phyloP scores from a whole-genome alignment of 2,797 vertebrate genomes.

The Tragopan temminckii region DNA sequence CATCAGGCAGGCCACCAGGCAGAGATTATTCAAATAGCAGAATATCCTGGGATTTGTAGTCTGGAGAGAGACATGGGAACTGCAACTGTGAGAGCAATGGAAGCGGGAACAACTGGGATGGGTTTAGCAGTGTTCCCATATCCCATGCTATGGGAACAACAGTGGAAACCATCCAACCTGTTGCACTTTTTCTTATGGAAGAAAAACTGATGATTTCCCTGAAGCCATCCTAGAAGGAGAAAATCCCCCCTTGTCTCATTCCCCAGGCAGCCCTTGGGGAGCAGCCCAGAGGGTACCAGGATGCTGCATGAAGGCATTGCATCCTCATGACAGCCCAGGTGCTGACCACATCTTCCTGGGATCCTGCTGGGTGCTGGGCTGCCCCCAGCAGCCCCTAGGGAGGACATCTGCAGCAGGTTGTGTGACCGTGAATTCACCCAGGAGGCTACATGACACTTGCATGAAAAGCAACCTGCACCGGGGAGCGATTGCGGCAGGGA shows the following conservation, averaged over 20 bases:
- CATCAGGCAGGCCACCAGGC: neutral
- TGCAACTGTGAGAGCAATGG: neutral
- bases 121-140: neutral
- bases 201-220: neutral
- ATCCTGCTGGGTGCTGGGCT: neutral
- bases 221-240: neutral
- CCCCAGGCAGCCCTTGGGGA: neutral
- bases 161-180: neutral
- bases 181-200: fast-evolving
- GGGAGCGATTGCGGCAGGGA: neutral
- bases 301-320: fast-evolving
- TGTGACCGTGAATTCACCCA: neutral
- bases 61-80: neutral
- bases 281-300: fast-evolving
- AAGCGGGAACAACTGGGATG: fast-evolving
- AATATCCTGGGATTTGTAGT: neutral
- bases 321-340: neutral
- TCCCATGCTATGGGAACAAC: fast-evolving
- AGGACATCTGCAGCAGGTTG: neutral
- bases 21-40: neutral
- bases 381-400: fast-evolving
- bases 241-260: neutral
- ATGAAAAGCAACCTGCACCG: neutral
- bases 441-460: neutral
- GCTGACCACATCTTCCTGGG: fast-evolving